Evolutionary conservation across 2,888 invertebrate species (phyloP).

Genomic region (Microplitis manilae): DNA sequence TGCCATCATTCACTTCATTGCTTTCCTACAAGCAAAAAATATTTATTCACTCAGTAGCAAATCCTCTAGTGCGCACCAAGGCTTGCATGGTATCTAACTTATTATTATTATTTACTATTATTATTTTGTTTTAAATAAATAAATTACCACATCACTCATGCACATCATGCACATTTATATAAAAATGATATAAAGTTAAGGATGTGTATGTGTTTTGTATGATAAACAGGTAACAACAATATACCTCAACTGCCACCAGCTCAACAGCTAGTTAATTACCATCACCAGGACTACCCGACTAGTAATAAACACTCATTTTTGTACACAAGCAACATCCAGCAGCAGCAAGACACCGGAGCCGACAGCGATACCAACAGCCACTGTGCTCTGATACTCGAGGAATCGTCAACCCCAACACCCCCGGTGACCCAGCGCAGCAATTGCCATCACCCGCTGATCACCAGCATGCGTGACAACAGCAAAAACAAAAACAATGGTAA

Average conservation of each 20-base stretch:
- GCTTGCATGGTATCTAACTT: not conserved
- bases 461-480: slow-evolving; percentile 61
- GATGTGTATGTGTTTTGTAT: not conserved
- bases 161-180: not conserved
- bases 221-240: slow-evolving; percentile 50
- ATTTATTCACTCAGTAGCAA: slow-evolving; percentile 1
- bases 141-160: not conserved
- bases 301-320: slow-evolving; percentile 62
- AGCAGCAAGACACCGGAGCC: slow-evolving; percentile 71
- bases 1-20: not conserved
- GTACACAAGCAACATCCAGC: slow-evolving; percentile 60
- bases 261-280: slow-evolving; percentile 59
- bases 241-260: slow-evolving; percentile 53
- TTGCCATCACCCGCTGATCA: slow-evolving; percentile 52
- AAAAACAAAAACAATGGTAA: slow-evolving; percentile 81
- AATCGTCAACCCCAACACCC: slow-evolving; percentile 67
- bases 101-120: not conserved
- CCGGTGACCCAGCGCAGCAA: slow-evolving; percentile 56
- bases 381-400: slow-evolving; percentile 74
- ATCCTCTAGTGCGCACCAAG: not conserved
- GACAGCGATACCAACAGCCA: slow-evolving; percentile 77
- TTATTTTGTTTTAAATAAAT: not conserved
- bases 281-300: slow-evolving; percentile 57
- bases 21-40: not conserved
- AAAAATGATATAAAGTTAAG: slow-evolving; percentile 1